A percentile compares a stretch with the other conserved stretches of the same genome.
These are phyloP conservation scores for Tokudaia muenninki DNA, from an alignment of 2,797 vertebrate species.

Conservation along the genomic window DNA sequence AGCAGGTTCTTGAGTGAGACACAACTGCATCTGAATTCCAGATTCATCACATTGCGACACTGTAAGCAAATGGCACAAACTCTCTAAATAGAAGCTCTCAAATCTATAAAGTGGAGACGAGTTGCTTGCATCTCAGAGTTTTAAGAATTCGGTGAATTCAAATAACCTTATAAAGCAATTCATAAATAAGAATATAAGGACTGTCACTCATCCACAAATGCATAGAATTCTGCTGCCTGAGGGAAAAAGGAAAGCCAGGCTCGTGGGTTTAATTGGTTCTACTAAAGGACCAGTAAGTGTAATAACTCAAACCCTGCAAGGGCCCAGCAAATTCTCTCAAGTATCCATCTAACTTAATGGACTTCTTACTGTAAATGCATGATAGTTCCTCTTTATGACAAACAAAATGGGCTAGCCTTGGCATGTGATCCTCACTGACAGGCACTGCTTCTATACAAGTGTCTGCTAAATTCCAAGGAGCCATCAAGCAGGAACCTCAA, in stretches of 20 bases:
- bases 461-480: constrained; percentile 51
- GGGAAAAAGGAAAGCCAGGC: neutral
- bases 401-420: neutral
- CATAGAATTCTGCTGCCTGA: neutral
- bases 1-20: neutral
- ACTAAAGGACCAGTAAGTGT: neutral
- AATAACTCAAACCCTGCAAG: constrained; percentile 18
- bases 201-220: neutral
- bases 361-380: neutral
- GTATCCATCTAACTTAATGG: neutral
- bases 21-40: constrained; percentile 41
- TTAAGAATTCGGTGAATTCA: constrained; percentile 53
- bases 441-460: neutral
- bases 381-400: neutral
- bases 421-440: neutral
- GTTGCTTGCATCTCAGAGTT: constrained; percentile 8
- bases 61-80: neutral
- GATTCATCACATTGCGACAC: neutral
- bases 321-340: neutral
- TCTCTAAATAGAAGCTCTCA: constrained; percentile 51
- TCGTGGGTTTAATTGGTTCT: neutral
- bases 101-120: neutral
- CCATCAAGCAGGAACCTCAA: neutral
- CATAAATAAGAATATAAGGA: neutral
- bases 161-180: constrained; percentile 46